These are phyloP conservation scores for Drosophila lutescens DNA, from an alignment of 2,888 invertebrate species.

Conservation along the genomic window DNA sequence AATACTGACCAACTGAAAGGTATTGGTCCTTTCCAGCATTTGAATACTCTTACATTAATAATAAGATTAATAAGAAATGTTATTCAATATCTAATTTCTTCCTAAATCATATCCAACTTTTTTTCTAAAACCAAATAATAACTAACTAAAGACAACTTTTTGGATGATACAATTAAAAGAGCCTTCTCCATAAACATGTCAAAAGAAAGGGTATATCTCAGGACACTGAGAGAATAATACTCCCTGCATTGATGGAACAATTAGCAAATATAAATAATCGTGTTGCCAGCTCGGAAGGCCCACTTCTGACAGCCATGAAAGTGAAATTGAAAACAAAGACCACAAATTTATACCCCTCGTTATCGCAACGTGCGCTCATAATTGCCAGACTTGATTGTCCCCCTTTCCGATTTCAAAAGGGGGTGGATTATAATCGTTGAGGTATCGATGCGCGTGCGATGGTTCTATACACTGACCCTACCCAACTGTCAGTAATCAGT, in stretches of 20 bases:
- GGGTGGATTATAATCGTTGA: conserved; percentile 20
- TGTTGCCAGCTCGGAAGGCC: conserved; percentile 33
- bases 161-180: neutral
- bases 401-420: neutral
- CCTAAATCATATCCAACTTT: neutral
- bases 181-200: neutral
- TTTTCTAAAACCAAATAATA: neutral
- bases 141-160: neutral
- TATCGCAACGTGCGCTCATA: conserved; percentile 47
- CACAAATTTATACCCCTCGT: conserved; percentile 37
- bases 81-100: no score
- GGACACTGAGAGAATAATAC: neutral
- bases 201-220: conserved; percentile 3
- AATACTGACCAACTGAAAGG: conserved; percentile 6
- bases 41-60: conserved; percentile 18
- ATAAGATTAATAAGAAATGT: neutral
- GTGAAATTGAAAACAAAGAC: conserved; percentile 66
- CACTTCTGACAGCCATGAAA: conserved; percentile 34
- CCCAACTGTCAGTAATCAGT: conserved; percentile 43
- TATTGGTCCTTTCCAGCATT: conserved; percentile 14
- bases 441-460: conserved; percentile 45
- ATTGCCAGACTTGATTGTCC: conserved; percentile 37
- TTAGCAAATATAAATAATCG: conserved; percentile 37
- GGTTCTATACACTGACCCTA: conserved; percentile 55
- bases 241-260: conserved; percentile 13